Percentiles rank a stretch among this genome's conserved stretches.
Conservation (phyloP, 2,888 invertebrate species). For the Drosophila algonquin region DNA sequence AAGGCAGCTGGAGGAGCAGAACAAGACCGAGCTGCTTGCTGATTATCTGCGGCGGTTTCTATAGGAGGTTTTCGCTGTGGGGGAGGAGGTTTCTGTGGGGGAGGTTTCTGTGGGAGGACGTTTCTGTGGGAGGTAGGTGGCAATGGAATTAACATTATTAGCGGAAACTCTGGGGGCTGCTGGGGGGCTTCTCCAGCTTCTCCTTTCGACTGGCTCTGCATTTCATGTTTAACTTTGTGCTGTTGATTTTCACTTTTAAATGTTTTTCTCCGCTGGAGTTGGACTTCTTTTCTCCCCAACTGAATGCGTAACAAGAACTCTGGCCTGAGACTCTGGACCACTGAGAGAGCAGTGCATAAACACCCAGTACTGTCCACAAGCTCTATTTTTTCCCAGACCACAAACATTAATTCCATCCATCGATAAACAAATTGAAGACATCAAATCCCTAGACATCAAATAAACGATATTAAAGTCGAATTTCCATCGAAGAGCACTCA, state of each 20-base stretch:
- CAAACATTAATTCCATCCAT: not conserved
- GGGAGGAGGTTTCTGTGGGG: not conserved
- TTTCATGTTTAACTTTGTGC: constrained; percentile 62
- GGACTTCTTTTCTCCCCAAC: not conserved
- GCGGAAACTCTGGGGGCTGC: constrained; percentile 61
- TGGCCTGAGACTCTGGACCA: too few relatives aligned
- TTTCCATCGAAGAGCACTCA: constrained; percentile 38
- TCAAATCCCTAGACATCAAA: constrained; percentile 11
- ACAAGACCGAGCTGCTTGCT: constrained; percentile 44
- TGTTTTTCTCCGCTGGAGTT: constrained; percentile 37
- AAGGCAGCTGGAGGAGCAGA: constrained; percentile 31
- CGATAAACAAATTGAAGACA: constrained; percentile 28
- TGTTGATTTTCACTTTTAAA: constrained; percentile 62
- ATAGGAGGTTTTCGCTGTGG: not conserved
- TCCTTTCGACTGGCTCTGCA: constrained; percentile 3
- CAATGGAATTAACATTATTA: constrained; percentile 81
- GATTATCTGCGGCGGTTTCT: constrained; percentile 63
- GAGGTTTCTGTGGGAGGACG: not conserved
- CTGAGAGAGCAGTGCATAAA: not conserved
- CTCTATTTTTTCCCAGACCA: not conserved
- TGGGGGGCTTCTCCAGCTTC: not conserved
- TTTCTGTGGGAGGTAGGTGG: constrained; percentile 34
- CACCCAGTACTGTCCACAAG: not conserved
- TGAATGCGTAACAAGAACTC: not conserved
- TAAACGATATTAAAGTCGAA: constrained; percentile 36